Conservation (phyloP, 2,113 vertebrate genomes). For the Cinclus cinclus region DNA sequence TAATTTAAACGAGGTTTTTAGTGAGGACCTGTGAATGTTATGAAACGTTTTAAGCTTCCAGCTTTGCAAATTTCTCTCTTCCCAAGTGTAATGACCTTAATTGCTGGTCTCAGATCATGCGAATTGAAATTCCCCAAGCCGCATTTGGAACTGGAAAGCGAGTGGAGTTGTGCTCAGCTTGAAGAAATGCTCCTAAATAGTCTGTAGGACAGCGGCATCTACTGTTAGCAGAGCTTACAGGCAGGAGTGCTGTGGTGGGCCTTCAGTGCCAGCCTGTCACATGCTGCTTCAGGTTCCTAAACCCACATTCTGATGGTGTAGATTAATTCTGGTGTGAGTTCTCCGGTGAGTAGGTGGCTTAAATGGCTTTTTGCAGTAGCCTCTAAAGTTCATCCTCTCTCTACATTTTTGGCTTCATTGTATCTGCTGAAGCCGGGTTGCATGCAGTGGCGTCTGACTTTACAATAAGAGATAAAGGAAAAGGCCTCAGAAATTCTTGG, state of each 20-base stretch:
- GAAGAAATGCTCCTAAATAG: neutral
- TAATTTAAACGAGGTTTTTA: neutral
- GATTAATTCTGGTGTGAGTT: neutral
- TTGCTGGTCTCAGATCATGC: neutral
- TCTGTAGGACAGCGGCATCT: constrained; percentile 69
- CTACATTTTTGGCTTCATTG: accelerated
- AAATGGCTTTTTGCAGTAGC: neutral
- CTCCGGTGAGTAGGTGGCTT: neutral
- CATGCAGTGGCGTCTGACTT: neutral
- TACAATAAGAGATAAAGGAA: neutral
- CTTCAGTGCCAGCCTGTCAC: neutral
- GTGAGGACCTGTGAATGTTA: neutral
- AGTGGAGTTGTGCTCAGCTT: neutral
- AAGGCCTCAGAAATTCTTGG: neutral
- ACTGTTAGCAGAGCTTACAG: neutral
- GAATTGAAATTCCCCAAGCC: neutral
- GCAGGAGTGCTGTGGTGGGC: neutral
- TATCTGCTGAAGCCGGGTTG: neutral
- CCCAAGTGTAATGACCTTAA: neutral
- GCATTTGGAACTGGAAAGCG: neutral
- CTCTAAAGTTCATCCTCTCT: neutral
- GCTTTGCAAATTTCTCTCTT: neutral
- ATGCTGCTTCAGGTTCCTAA: neutral
- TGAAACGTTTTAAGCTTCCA: neutral
- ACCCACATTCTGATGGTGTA: neutral